phyloP scores from a whole-genome alignment of 2,113 vertebrate genomes.

The Saccopteryx leptura region DNA sequence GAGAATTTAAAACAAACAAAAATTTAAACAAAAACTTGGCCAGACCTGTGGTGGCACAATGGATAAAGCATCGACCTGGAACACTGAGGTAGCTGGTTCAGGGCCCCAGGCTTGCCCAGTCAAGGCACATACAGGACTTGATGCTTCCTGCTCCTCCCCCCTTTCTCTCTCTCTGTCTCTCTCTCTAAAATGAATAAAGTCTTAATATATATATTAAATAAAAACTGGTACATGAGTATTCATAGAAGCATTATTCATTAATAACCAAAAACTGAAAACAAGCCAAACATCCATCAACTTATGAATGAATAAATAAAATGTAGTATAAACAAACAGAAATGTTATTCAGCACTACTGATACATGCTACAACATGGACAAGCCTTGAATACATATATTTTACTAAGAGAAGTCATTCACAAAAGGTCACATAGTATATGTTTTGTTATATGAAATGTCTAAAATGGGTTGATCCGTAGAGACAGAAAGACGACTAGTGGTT shows the following conservation, averaged over 20 bases:
- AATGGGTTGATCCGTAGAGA: neutral
- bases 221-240: neutral
- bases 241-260: neutral
- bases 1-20: constrained; percentile 11
- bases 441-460: neutral
- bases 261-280: neutral
- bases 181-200: no score
- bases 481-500: neutral
- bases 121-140: no score
- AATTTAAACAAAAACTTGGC: neutral
- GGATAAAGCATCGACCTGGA: no score
- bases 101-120: no score
- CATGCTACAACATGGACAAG: neutral
- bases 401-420: neutral
- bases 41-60: no score
- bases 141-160: no score
- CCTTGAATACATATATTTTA: neutral
- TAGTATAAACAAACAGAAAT: neutral
- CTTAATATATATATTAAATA: neutral
- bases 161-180: no score
- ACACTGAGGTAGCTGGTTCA: no score
- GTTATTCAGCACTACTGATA: neutral
- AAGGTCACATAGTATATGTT: neutral
- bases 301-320: neutral
- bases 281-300: neutral